Base-by-base conservation (phyloP, 1,140 invertebrate species). In the Spodoptera litura region DNA sequence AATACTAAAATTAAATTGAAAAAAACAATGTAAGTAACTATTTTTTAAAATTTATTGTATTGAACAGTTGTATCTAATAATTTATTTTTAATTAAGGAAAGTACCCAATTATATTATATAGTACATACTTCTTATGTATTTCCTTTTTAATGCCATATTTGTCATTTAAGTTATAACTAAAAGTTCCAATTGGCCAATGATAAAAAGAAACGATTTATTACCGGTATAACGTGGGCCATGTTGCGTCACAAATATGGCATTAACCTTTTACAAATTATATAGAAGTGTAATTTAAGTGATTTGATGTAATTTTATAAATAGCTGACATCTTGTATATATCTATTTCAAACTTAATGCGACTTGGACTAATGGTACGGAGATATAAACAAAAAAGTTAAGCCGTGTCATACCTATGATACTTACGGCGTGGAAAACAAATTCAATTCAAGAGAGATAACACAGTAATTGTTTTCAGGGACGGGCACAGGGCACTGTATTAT, bases 291-390 rank as follows among this genome's bases (percentile, higher is more conserved):
- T 27, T 25, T 9, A 66, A 51, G 3, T 70, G 5, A 53, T 52
- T 70, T 52, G 25, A 52, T 70, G 6, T 53, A 70, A 27, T 53
- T 44, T 27, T 70, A 70, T 9, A 25, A 53, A 53, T 70, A 53
- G 64, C 25, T 51, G 44, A 31, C 66, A 31, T 70, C 49, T 70
- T 70, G 49, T 70, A 70, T 53, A 70, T 53, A 70, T 70, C 51
- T 70, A 70, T 70, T n/a, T 70, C 66, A 70, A 52, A 52, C 13
- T 31, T 44, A 64, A 25, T 13, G 11, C 9, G 27, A 20, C 52
- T 12, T 12, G 25, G 11, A 9, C 6, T 20, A 20, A 25, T 53
- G 38, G 20, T 4, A 52, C n/a, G 49, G 49, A 52, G 25, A 64
- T 20, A 15, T 15, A 15, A 10, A 11, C 6, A 2, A n/a, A 44